Evolutionary conservation across 2,797 vertebrate genomes (phyloP), one percentile per base, ranked within the genome.

Genomic region (Propithecus perrieri): DNA sequence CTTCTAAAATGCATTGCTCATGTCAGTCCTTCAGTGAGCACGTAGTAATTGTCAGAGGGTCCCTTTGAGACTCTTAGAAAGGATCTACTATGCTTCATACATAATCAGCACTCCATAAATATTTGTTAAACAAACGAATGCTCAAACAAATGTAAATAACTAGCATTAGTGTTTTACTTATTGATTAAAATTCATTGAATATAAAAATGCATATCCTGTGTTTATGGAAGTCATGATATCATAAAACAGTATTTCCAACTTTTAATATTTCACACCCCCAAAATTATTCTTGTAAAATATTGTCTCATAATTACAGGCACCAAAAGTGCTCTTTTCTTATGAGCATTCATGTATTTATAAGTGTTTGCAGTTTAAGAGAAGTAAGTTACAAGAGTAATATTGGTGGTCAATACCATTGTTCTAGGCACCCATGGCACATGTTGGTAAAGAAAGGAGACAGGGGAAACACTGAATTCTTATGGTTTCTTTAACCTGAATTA

Each of bases 161-260:
- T 88, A 81, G 10, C 7, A 33, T 38, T 80, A 57, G 43, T 78
- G 12, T 85, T 94, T 89, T 65, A 15, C 61, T 92, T 85, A 69
- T 78, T 94, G 79, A 76, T 57, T 88, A 83, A 97, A 96, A 88
- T 9, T 88, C 4, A 67, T n/a, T 93, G 53, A 95, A 48, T 83
- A 81, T 63, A n/a, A 94, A 94, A 87, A 72, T 53, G 2, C 2
- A 84, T 72, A 63, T 12, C 8, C 17, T 22, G 35, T 33, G 33
- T 80, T 94, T 86, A 59, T 91, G 22, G 53, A 90, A 65, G 83
- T 85, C 12, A 90, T 53, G 18, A 41, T 33, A 61, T n/a, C 96
- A 1, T 90, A 90, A 93, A 88, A 38, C 4, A 85, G 30, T 61
- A 63, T 63, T 74, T 94, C 10, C 41, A 94, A 71, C 3, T 35